A percentile compares a stretch with the other conserved stretches of the same genome.
phyloP scores from a whole-genome alignment of 2,888 invertebrate genomes.

The Noctua fimbriata region DNA sequence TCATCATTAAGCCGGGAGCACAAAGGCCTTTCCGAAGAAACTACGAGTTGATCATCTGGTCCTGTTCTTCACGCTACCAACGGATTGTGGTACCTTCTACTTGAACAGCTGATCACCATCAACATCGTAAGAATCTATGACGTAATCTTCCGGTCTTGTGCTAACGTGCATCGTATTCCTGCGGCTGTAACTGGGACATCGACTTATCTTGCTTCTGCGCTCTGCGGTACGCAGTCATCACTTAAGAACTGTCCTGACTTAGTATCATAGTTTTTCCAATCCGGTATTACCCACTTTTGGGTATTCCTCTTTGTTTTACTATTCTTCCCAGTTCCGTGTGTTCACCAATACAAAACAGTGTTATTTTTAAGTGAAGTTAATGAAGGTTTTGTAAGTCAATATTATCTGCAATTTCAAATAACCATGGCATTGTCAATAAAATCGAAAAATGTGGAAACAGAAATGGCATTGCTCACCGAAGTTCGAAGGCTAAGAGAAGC shows the following conservation, averaged over 20 bases:
- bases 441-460: not conserved
- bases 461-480: not conserved
- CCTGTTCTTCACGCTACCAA: not conserved
- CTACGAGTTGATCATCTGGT: not conserved
- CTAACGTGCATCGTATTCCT: not conserved
- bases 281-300: not conserved
- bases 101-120: not conserved
- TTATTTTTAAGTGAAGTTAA: not conserved
- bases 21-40: not conserved
- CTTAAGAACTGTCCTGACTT: not conserved
- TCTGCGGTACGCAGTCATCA: not conserved
- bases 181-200: not conserved
- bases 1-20: not conserved
- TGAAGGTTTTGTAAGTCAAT: not conserved
- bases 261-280: not conserved
- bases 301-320: not conserved
- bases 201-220: no score
- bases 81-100: not conserved
- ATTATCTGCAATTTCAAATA: not conserved
- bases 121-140: not conserved
- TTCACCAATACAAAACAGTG: not conserved
- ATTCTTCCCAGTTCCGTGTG: not conserved
- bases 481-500: constrained; percentile 12
- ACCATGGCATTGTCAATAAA: not conserved
- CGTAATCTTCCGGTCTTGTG: not conserved